Evolutionary conservation across 1,140 invertebrate genomes (phyloP), one percentile per base, ranked within the genome.

Genomic region (Platyura marginata): DNA sequence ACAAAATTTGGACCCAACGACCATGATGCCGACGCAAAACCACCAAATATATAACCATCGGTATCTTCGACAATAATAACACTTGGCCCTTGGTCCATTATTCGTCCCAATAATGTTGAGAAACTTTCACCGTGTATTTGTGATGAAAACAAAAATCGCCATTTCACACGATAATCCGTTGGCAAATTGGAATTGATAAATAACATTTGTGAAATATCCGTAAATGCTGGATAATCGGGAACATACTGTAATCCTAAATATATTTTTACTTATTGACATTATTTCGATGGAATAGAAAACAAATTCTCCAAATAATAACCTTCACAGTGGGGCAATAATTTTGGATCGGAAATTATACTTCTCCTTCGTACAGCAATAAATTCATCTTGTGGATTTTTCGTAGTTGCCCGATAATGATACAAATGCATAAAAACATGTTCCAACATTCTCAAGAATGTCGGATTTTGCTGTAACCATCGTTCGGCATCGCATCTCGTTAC

Each of bases 1-100:
- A 43, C 41, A 44, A 61, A 88, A 48, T 77, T 77, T 8, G 84
- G 75, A 32, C 74, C 69, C 2, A 79, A 48, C 1, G 65, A 54
- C 86, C 87, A 92, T 44, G 72, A 73, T 23, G 72, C 67, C 1
- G 82, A 71, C 1, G 85, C 81, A 67, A 81, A 92, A 25, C 81
- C 87, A 10, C 88, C 90, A 65, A 94, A 93, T 3, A 89, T 74
- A 54, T 85, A 71, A n/a, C 82, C 81, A 50, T 76, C 72, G 38
- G 69, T 73, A 52, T 92, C 86, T 56, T 81, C 79, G 2, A 87
- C 62, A 38, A 89, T 75, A 2, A 88, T 63, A 1, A 88, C 60
- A 3, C 80, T 81, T 0, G 82, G 71, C 25, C 85, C 84, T 52
- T 85, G 77, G 53, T 85, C 74, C 42, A 72, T 63, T 42, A 85